A percentile compares a stretch with the other conserved stretches of the same genome.
Conservation (phyloP, 2,888 invertebrate species). For the Zootermopsis nevadensis region DNA sequence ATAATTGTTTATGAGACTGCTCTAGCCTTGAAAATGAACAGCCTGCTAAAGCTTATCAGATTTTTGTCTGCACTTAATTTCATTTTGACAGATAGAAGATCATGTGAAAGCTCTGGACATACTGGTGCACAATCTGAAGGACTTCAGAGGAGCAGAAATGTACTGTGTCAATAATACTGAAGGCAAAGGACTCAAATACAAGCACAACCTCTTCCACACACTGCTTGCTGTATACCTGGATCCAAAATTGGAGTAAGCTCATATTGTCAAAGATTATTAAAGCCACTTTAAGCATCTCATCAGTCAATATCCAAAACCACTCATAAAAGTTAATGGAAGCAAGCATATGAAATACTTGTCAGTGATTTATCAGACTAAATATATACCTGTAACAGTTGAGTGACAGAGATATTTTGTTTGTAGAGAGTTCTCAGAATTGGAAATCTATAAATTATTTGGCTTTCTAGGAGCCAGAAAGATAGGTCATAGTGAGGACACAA, state of each 20-base stretch:
- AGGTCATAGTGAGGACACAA: too few relatives aligned
- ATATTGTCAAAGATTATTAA: background rate
- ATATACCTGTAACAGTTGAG: too few relatives aligned
- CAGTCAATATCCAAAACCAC: background rate
- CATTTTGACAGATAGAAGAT: constrained; percentile 62
- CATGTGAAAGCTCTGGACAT: constrained; percentile 66
- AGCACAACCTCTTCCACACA: constrained; percentile 48
- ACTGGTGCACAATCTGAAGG: constrained; percentile 64
- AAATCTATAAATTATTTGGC: too few relatives aligned
- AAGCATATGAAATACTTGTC: too few relatives aligned
- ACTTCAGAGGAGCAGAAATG: constrained; percentile 65
- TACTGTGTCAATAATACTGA: constrained; percentile 61
- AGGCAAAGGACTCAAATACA: constrained; percentile 49
- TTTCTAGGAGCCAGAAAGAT: too few relatives aligned
- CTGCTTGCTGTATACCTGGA: constrained; percentile 51
- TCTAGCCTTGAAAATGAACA: too few relatives aligned
- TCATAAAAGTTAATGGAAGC: background rate
- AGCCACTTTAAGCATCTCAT: background rate
- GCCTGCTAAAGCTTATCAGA: too few relatives aligned
- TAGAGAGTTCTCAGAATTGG: too few relatives aligned
- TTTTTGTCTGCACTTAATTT: too few relatives aligned
- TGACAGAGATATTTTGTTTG: too few relatives aligned
- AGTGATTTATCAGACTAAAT: too few relatives aligned
- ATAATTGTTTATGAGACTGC: too few relatives aligned
- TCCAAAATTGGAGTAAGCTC: constrained; percentile 51